phyloP scores from a whole-genome alignment of 2,797 vertebrate genomes.

The Scomberomorus guttatus region DNA sequence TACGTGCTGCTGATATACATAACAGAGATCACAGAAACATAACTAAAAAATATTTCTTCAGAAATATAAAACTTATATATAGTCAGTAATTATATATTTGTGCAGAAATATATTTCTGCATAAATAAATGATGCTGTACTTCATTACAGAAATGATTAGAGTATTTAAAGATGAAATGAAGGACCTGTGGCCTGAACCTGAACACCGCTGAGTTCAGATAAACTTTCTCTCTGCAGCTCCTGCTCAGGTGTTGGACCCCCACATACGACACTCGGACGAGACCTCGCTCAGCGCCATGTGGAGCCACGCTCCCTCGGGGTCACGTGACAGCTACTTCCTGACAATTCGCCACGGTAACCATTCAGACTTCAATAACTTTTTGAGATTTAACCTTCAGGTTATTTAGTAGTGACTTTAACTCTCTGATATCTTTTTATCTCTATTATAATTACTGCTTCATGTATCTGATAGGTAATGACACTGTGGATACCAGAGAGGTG shows the following conservation, averaged over 20 bases:
- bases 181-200: too few species aligned
- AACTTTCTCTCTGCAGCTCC: constrained; percentile 82
- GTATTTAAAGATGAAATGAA: too few species aligned
- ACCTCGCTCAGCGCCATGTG: constrained; percentile 92
- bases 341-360: constrained; percentile 84
- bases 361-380: neutral
- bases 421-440: neutral
- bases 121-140: too few species aligned
- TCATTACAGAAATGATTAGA: too few species aligned
- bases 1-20: too few species aligned
- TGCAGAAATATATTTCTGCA: too few species aligned
- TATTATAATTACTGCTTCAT: neutral
- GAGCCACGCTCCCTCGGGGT: constrained; percentile 86
- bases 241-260: constrained; percentile 87
- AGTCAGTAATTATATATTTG: too few species aligned
- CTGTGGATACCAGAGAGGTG: constrained; percentile 85
- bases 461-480: constrained; percentile 55
- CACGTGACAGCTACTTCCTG: constrained; percentile 89
- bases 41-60: too few species aligned
- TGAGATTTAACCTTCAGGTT: too few species aligned
- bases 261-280: constrained; percentile 92
- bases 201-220: too few species aligned
- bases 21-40: too few species aligned
- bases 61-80: too few species aligned
- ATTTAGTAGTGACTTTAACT: neutral